phyloP scores from a whole-genome alignment of 2,888 invertebrate species.

The Escarpia spicata region DNA sequence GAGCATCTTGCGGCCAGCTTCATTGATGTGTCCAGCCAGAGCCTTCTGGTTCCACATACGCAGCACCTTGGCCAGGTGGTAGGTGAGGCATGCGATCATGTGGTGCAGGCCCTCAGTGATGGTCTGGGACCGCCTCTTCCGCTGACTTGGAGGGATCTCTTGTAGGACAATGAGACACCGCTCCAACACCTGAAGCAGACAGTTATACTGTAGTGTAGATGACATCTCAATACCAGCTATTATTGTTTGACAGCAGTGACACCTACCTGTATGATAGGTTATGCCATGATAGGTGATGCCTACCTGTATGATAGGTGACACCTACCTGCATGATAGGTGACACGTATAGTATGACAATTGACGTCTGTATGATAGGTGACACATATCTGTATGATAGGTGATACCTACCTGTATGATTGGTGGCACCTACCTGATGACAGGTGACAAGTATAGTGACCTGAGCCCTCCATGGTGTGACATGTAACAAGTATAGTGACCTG shows the following conservation, averaged over 20 bases:
- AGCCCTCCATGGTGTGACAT: no score
- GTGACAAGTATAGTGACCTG: not conserved
- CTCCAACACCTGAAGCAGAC: constrained; percentile 55
- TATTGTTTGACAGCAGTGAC: not conserved
- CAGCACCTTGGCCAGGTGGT: constrained; percentile 61
- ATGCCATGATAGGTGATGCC: not conserved
- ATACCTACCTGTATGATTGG: not conserved
- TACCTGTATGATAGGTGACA: not conserved
- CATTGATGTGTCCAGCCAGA: constrained; percentile 58
- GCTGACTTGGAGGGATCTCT: constrained; percentile 58
- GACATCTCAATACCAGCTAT: no score
- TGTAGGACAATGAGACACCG: constrained; percentile 60
- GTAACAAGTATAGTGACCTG: not conserved
- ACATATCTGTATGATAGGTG: constrained; percentile 26
- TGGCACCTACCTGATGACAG: not conserved
- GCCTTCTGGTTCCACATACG: constrained; percentile 60
- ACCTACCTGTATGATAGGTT: not conserved
- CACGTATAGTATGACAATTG: no score
- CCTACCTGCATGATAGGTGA: not conserved
- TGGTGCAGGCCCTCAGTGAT: constrained; percentile 63
- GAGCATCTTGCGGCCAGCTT: constrained; percentile 58
- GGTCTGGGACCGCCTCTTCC: constrained; percentile 54
- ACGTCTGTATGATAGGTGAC: constrained; percentile 42
- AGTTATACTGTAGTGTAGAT: not conserved
- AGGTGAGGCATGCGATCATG: constrained; percentile 64